phyloP scores from a whole-genome alignment of 2,113 vertebrate genomes.

The Acrocephalus arundinaceus region DNA sequence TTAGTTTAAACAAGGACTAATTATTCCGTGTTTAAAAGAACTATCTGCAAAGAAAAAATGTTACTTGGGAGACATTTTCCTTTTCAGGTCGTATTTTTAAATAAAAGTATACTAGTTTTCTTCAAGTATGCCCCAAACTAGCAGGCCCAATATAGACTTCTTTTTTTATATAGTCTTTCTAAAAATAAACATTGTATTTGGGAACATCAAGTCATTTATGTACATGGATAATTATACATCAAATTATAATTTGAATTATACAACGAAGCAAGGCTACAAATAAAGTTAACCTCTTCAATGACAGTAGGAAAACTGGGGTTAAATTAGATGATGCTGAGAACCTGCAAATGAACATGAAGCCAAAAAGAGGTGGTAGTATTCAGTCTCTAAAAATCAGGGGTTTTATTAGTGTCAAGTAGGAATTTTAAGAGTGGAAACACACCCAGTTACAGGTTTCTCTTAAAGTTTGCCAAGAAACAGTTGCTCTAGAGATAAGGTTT shows the following conservation, averaged over 20 bases:
- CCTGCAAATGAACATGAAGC: not conserved
- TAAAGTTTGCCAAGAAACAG: not conserved
- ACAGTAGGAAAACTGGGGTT: not conserved
- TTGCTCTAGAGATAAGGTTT: constrained; percentile 38
- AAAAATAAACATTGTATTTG: not conserved
- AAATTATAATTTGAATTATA: not conserved
- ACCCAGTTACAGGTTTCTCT: not conserved
- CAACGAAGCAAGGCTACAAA: not conserved
- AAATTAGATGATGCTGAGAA: not conserved
- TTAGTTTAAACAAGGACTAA: not conserved
- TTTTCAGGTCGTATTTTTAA: not conserved
- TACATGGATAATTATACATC: not conserved
- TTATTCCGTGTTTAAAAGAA: not conserved
- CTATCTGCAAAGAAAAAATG: not conserved
- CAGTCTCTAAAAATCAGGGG: not conserved
- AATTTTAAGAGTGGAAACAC: constrained; percentile 3
- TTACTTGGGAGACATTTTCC: not conserved
- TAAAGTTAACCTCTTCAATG: not conserved
- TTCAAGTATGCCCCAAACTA: not conserved
- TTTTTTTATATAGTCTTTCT: not conserved
- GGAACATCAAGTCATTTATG: not conserved
- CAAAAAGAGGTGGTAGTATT: not conserved
- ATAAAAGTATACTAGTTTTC: not conserved
- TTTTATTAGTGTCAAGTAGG: not conserved
- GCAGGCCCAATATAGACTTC: not conserved